Base-by-base conservation (phyloP, 2,888 invertebrate genomes). In the Platycnemis pennipes region DNA sequence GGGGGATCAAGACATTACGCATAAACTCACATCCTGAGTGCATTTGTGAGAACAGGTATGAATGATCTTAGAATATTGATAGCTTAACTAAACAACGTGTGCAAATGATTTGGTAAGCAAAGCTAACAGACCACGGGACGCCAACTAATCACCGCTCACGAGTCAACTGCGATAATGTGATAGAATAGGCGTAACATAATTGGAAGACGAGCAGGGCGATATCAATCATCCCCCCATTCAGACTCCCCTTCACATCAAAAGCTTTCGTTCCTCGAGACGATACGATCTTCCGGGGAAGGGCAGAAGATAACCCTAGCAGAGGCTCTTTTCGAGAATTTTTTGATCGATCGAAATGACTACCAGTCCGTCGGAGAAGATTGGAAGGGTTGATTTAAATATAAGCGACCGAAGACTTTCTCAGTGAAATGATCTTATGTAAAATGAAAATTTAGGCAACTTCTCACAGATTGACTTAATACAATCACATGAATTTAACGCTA, bases 161-260 rank as follows among this genome's bases (percentile, higher is more conserved):
- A 13, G 77, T 77, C 37, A 37, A 37, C 31, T 11, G 37, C 37
- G 77, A 77, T 77, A 37, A 77, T 37, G 77, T 37, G 77, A 37
- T 77, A 37, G 37, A 77, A 77, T 77, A 77, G 77, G 77, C 77
- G 77, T 77, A 37, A 77, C 77, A 77, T 77, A 77, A 77, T 77
- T 77, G 77, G 77, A 37, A 31, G 77, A 37, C 77, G 3, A 37
- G 77, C 77, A 37, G 37, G 26, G 63, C 63, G 77, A 77, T 77
- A 77, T 77, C 77, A 77, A 77, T 77, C 77, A 77, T 77, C 77
- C 63, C 63, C 26, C 26, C 63, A 22, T 63, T 63, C 63, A 63
- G 22, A 7, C 19, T 63, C 63, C 63, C 77, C 37, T 77, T 37
- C 77, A 37, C 31, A 37, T 77, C 77, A n/a, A 77, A 37, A 37